These are phyloP conservation scores for Trimorus sp. DNA, from an alignment of 2,888 invertebrate genomes.

Conservation along the genomic window DNA sequence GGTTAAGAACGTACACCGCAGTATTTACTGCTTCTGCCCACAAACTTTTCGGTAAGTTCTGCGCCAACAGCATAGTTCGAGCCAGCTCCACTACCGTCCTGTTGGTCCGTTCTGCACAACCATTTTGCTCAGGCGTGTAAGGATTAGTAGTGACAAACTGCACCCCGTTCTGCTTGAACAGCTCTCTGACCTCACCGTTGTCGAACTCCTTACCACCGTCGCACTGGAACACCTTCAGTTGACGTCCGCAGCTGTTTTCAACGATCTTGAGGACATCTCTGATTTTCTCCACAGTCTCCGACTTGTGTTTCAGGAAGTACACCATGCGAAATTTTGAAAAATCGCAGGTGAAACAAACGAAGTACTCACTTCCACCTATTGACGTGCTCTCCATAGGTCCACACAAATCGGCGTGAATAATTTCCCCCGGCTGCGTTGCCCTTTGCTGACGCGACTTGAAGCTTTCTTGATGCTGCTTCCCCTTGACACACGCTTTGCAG, in stretches of 20 bases:
- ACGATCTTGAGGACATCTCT: constrained; percentile 67
- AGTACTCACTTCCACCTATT: constrained; percentile 54
- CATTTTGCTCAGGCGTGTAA: constrained; percentile 72
- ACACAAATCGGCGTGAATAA: constrained; percentile 71
- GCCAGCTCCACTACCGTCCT: constrained; percentile 45
- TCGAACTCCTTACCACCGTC: constrained; percentile 46
- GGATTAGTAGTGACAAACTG: constrained; percentile 30
- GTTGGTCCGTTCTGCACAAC: constrained; percentile 56
- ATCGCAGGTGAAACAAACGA: constrained; percentile 62
- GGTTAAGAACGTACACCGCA: constrained; percentile 57
- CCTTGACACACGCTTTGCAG: constrained; percentile 71
- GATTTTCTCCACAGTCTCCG: constrained; percentile 35
- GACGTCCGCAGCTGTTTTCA: constrained; percentile 43
- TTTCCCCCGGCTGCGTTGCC: constrained; percentile 66
- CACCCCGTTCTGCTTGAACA: constrained; percentile 24
- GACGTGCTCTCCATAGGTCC: constrained; percentile 68
- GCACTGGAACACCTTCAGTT: constrained; percentile 32
- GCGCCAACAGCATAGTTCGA: constrained; percentile 41
- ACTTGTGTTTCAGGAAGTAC: constrained; percentile 9
- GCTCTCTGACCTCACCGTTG: constrained; percentile 16
- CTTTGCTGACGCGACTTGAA: constrained; percentile 67
- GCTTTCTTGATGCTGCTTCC: constrained; percentile 70
- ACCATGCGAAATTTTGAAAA: constrained; percentile 67
- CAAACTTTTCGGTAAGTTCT: constrained; percentile 33
- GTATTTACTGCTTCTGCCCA: constrained; percentile 54